These are phyloP conservation scores for Hydractinia symbiolongicarpus DNA, from an alignment of 30 jellyfish, hydroid and myxozoan species.

Conservation along the genomic window DNA sequence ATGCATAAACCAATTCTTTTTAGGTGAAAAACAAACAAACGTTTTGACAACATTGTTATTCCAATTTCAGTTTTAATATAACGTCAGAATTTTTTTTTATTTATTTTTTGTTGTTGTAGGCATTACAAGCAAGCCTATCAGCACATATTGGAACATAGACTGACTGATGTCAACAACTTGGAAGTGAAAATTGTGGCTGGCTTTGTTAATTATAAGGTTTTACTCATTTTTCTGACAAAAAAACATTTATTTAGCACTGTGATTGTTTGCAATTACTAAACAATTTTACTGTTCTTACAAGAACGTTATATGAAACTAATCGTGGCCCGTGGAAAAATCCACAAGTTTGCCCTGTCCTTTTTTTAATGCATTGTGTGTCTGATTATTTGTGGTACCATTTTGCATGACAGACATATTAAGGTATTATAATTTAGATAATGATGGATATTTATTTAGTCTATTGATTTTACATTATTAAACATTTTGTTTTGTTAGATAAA, in stretches of 20 bases:
- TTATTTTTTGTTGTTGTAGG: slow-evolving; percentile 22
- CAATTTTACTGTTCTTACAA: background rate
- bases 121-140: slow-evolving; percentile 91
- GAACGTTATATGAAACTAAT: background rate
- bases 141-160: slow-evolving; percentile 68
- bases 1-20: too few species aligned
- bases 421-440: background rate
- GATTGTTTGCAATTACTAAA: background rate
- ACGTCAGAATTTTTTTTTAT: too few species aligned
- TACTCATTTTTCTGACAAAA: too few species aligned
- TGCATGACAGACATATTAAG: too few species aligned
- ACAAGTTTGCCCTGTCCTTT: too few species aligned
- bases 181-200: slow-evolving; percentile 92
- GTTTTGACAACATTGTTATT: too few species aligned
- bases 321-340: too few species aligned
- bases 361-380: too few species aligned
- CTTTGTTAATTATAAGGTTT: slow-evolving; percentile 72
- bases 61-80: too few species aligned
- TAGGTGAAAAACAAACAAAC: too few species aligned
- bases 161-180: slow-evolving; percentile 83
- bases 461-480: background rate
- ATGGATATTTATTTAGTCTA: background rate
- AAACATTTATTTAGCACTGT: too few species aligned
- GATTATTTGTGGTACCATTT: too few species aligned
- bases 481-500: background rate